A percentile compares a stretch with the other conserved stretches of the same genome.
phyloP scores from a whole-genome alignment of 2,797 vertebrate genomes.

The Periophthalmus magnuspinnatus region DNA sequence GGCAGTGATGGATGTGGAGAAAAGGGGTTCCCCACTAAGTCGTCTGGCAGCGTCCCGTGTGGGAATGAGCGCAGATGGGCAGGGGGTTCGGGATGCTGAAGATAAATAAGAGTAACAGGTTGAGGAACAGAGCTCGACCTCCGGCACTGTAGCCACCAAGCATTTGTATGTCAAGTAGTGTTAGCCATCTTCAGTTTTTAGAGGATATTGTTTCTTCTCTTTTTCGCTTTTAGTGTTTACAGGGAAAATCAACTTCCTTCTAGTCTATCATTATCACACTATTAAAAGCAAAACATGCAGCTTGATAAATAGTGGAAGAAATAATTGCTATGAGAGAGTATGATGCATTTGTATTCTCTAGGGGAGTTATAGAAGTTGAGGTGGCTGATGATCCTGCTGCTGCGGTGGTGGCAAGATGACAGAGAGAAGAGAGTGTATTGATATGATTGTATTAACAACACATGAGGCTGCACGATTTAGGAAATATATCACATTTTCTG shows the following conservation, averaged over 20 bases:
- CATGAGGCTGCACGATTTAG: no score
- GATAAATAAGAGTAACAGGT: slow-evolving; percentile 23
- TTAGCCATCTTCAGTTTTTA: not conserved
- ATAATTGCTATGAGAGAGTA: no score
- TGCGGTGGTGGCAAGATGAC: no score
- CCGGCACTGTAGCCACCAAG: not conserved
- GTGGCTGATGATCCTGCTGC: no score
- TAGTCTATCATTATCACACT: not conserved
- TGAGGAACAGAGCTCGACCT: slow-evolving; percentile 24
- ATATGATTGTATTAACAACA: no score
- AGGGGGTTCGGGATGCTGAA: slow-evolving; percentile 12
- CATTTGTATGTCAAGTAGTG: not conserved
- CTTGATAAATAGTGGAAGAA: no score
- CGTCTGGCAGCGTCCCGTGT: slow-evolving; percentile 45
- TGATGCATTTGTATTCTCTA: no score
- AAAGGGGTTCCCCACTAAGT: slow-evolving; percentile 50
- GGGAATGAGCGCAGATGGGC: slow-evolving; percentile 33
- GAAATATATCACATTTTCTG: no score
- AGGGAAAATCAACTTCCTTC: not conserved
- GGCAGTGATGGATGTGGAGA: slow-evolving; percentile 60
- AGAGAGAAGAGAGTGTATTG: no score
- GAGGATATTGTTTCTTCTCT: not conserved
- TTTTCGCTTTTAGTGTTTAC: not conserved
- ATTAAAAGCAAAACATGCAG: no score
- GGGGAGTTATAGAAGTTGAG: no score